Base-by-base conservation (phyloP, 2,113 vertebrate genomes). In the Oenanthe oenanthe region DNA sequence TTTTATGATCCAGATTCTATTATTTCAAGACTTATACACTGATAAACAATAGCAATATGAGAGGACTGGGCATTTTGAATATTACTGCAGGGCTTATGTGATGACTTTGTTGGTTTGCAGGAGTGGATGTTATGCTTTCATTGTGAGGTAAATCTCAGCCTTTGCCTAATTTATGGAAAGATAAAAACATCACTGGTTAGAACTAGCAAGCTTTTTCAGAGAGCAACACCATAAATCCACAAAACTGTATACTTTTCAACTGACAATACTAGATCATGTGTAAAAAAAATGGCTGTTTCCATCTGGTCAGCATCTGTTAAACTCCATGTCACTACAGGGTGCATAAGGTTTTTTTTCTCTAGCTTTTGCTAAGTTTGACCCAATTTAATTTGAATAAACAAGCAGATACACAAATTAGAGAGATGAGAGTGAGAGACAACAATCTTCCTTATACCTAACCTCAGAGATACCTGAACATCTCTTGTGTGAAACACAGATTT, bases 301-400 rank as follows among this genome's bases (percentile, higher is more conserved):
- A 89, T 90, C 77, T 93, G 89, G 70, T 58, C 79, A 85, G 61
- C 85, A 96, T 87, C 90, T 95, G 85, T 71, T 79, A 74, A 62
- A 56, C 31, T 93, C 62, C 47, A 15, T 28, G 29, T 91, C 76
- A 60, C 56, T 85, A 47, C 34, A 85, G 58, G 75, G 67, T 3
- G 0, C 6, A 5, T 58, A 68, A 78, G 40, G 53, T 2, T 29
- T 73, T 78, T 92, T 84, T 78, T 8, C 26, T 79, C 29, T 47
- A 58, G 24, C 4, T 0, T 76, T 88, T 74, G 31, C 13, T 86
- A 88, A 67, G 67, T 74, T 81, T 67, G 61, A 81, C 48, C 63
- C 15, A 63, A 43, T 77, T 88, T 63, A 56, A 63, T 72, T 75
- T 72, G 21, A 72, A 87, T 80, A 79, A 70, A 60, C n/a, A 78